Evolutionary conservation across 1,140 invertebrate species (phyloP), one percentile per base, ranked within the genome.

Genomic region (Dreissena rostriformis): DNA sequence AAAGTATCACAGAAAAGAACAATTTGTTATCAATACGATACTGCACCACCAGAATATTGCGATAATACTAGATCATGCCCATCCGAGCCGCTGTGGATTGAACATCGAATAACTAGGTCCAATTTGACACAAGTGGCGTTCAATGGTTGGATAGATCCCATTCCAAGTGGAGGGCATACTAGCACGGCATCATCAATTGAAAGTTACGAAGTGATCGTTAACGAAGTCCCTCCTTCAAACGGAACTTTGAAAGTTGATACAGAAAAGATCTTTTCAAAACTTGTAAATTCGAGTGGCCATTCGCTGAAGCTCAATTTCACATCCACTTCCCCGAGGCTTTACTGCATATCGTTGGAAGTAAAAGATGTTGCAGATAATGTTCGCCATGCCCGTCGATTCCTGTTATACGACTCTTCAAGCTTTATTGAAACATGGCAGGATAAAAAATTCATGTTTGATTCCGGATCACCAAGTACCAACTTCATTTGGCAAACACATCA

Each of bases 321-420:
- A n/a, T 51, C 29, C 5, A n/a, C 49, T 28, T 10, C 49, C 29
- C 76, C 76, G 19, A 14, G 14, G 7, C 24, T 78, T 0, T 78
- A 78, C 26, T 49, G 49, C 10, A 6, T 78, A 49, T 14, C 14
- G 19, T 24, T 78, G 26, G 76, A 78, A 67, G 76, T 78, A 1
- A 67, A 78, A 51, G 76, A 78, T 68, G 19, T 68, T 67, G 66
- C 76, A n/a, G 76, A 70, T 8, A 78, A 78, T 29, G 65, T 68
- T 5, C 29, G 28, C 19, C 65, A 70, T 14, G 11, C 76, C 7
- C 29, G 76, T 6, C 29, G 76, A 51, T 78, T 78, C 68, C 52
- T 78, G 2, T 28, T 78, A 7, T 70, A 28, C 53, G 76, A 78
- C 39, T 12, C 19, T 5, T 51, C 76, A 14, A 68, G 65, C 0